Evolutionary conservation across 2,113 vertebrate genomes (phyloP), one percentile per base, ranked within the genome.

Genomic region (Pithys albifrons): DNA sequence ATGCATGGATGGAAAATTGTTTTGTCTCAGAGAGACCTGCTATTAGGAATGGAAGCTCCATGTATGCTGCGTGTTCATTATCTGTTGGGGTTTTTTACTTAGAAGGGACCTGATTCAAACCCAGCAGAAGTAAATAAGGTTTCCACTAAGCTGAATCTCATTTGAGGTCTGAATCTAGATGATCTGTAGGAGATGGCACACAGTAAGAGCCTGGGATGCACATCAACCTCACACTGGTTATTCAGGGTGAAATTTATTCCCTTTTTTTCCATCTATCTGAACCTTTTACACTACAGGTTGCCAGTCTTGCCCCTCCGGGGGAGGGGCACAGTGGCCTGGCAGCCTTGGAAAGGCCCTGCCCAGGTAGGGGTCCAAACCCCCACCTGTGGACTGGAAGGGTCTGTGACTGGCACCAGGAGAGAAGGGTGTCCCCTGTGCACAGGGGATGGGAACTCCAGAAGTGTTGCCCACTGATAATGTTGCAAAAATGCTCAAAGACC

Each of bases 1-100:
- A 95, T 95, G 95, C 82, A 95, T 54, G 89, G 81, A 52, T 82
- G 95, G 92, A 93, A 95, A 97, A 95, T 49, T 64, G 58, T 86
- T 88, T 90, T 74, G 67, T 94, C 59, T 91, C n/a, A 2, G 54
- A 86, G 39, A 86, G 78, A 57, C 75, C 71, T 66, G 86, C 52
- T 94, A 72, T 93, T 88, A 88, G 54, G 49, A 88, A 7, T 78
- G 74, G 45, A 64, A 89, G 70, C 52, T 93, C 86, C 65, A 52
- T 45, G 31, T 14, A 12, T 3, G 7, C 70, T 49, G 23, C 35
- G 52, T 89, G 78, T 72, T 85, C 86, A 88, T 93, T 86, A 87
- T n/a, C 93, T 65, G 17, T 13, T 78, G 62, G 31, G 1, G 0
- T 5, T 43, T 85, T 83, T 88, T 18, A 80, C 65, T 75, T 71